Evolutionary conservation across 2,113 vertebrate genomes (phyloP).

Genomic region (Salminus brasiliensis): DNA sequence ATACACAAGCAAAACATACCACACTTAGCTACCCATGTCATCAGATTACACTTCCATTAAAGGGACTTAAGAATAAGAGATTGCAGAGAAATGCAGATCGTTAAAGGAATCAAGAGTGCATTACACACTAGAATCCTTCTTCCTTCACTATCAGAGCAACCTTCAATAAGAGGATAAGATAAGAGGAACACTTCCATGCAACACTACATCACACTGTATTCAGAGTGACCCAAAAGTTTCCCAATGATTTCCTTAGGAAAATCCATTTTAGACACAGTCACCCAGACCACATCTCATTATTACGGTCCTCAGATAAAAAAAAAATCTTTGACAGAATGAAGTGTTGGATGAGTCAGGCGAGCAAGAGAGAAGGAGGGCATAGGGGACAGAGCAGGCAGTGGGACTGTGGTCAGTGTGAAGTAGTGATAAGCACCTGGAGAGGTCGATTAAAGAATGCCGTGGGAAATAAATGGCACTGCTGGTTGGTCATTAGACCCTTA

Average conservation of each 20-base stretch:
- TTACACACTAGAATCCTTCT: background rate
- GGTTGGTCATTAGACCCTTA: slow-evolving; percentile 25
- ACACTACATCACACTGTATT: background rate
- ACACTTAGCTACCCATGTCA: background rate
- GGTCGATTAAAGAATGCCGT: slow-evolving; percentile 33
- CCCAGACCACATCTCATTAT: background rate
- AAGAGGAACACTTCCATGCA: background rate
- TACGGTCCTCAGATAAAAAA: slow-evolving; percentile 3
- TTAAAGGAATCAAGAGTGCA: background rate
- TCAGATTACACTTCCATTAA: background rate
- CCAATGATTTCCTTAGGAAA: background rate
- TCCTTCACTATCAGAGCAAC: background rate
- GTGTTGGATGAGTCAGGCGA: background rate
- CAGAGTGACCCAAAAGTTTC: background rate
- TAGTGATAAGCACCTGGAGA: slow-evolving; percentile 33
- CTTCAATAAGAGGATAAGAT: background rate
- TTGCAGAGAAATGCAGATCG: background rate
- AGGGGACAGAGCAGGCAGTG: slow-evolving; percentile 18
- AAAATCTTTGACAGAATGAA: background rate
- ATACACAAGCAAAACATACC: background rate
- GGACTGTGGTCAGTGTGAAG: slow-evolving; percentile 23
- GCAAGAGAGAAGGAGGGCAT: background rate
- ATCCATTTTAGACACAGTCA: background rate
- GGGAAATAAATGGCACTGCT: slow-evolving; percentile 28
- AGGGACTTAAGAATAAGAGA: background rate